phyloP scores from a whole-genome alignment of 2,888 invertebrate species.

The Neoascia interrupta region DNA sequence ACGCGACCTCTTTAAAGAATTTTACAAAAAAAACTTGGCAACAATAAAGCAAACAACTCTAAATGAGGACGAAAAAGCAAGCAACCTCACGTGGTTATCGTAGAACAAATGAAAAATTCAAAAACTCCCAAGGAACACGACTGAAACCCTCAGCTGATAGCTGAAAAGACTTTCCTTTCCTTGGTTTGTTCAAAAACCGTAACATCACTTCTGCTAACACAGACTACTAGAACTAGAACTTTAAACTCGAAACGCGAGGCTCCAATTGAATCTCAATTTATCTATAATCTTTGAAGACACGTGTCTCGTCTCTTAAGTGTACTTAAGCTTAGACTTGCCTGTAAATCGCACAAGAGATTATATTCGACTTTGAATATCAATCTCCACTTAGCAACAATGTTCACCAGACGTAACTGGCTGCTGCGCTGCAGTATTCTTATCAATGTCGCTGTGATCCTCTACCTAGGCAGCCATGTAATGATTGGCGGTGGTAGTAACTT shows the following conservation, averaged over 20 bases:
- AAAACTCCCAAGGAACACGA: constrained; percentile 62
- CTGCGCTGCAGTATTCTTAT: constrained; percentile 87
- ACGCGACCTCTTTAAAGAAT: no score
- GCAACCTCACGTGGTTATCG: constrained; percentile 59
- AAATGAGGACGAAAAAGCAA: constrained; percentile 68
- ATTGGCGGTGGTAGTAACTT: constrained; percentile 79
- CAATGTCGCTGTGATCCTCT: constrained; percentile 86
- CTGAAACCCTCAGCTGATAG: constrained; percentile 58
- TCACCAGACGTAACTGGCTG: constrained; percentile 85
- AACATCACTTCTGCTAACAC: constrained; percentile 8
- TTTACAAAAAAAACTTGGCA: constrained; percentile 7
- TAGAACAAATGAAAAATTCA: constrained; percentile 64
- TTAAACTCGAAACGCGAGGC: no score
- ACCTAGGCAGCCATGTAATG: constrained; percentile 85
- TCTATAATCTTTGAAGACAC: background rate
- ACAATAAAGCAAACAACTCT: constrained; percentile 47
- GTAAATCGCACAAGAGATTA: constrained; percentile 19
- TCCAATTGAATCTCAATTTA: background rate
- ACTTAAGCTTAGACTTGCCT: constrained; percentile 21
- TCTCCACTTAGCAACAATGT: no score
- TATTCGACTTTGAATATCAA: constrained; percentile 8
- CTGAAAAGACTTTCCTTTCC: constrained; percentile 51
- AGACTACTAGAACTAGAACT: constrained; percentile 1
- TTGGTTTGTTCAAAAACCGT: constrained; percentile 28
- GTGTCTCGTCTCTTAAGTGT: constrained; percentile 27